Evolutionary conservation across 92 coral and sea anemone genomes (phyloP), one percentile per base, ranked within the genome.

Genomic region (Meandrina meandrites): DNA sequence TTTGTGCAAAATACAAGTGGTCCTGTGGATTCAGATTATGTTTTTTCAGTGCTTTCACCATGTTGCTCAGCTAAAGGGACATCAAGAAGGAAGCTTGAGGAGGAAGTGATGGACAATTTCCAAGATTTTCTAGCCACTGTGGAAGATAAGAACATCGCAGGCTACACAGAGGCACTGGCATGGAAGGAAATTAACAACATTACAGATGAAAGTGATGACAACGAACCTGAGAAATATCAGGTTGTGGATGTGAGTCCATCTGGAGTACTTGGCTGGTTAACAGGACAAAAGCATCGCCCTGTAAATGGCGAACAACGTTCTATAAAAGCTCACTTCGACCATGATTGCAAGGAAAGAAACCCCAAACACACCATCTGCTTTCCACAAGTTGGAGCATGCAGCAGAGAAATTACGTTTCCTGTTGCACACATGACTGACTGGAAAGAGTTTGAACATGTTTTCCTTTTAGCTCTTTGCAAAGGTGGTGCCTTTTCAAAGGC

Each of bases 221-320:
- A 54, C 58, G 82, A 56, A 60, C 58, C 45, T 62, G 81, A 69
- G n/a, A 83, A 81, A 35, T 56, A 75, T 86, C 85, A 93, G 75
- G 71, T 74, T 57, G 82, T 88, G 36, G 86, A 91, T 36, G 22
- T 87, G 70, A 88, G 86, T 27, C 92, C 93, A 79, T 84, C 93
- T 53, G 93, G 94, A 62, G 90, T 94, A 84, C 91, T 90, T 84
- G 97, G 93, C 35, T 94, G 97, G 97, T 71, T 94, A 47, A 89
- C 93, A 77, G 96, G 94, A 45, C 94, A 94, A 67, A 89, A 66
- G 58, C 97, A 94, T 79, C 89, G 87, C 80, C 90, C 97, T 62
- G 76, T 90, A 84, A 92, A 90, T 94, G 97, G 92, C 31, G 92
- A 84, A 71, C 83, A 81, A 66, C 90, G 83, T 8, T 27, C 81